Percentiles rank a stretch among this genome's conserved stretches.
Evolutionary conservation across 2,113 vertebrate species (phyloP).

Genomic region (Tyrannus savana): DNA sequence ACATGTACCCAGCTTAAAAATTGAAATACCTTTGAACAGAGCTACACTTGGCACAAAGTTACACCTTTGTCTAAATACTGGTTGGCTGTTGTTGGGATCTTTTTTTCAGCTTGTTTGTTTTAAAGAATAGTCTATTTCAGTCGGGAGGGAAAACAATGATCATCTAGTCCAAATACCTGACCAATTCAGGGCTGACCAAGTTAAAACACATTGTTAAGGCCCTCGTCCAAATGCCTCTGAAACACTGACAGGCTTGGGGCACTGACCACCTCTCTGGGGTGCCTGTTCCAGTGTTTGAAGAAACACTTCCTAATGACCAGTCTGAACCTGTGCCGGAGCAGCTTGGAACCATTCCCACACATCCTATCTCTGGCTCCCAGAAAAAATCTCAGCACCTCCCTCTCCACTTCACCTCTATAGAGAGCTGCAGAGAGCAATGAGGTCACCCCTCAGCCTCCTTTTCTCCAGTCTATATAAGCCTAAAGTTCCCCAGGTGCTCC

Average conservation of each 20-base stretch:
- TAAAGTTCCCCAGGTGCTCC: neutral
- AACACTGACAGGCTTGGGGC: neutral
- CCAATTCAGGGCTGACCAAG: neutral
- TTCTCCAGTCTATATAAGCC: neutral
- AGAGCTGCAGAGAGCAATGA: neutral
- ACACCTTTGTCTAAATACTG: neutral
- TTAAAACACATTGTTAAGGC: neutral
- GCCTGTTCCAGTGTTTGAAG: neutral
- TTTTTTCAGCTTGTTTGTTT: neutral
- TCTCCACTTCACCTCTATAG: neutral
- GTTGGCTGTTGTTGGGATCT: neutral
- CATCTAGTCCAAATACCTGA: neutral
- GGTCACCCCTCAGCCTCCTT: neutral
- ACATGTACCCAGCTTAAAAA: neutral
- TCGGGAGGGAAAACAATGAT: neutral
- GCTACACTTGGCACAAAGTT: neutral
- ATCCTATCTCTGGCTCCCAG: neutral
- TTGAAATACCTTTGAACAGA: neutral
- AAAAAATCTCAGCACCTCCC: neutral
- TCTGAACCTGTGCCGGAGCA: neutral
- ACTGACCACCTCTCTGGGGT: accelerated
- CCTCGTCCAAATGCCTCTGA: neutral
- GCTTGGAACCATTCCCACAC: neutral
- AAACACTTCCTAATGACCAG: neutral
- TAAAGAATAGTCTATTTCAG: neutral